Conservation (phyloP, 2,888 invertebrate genomes). For the Micoletzkya japonica region DNA sequence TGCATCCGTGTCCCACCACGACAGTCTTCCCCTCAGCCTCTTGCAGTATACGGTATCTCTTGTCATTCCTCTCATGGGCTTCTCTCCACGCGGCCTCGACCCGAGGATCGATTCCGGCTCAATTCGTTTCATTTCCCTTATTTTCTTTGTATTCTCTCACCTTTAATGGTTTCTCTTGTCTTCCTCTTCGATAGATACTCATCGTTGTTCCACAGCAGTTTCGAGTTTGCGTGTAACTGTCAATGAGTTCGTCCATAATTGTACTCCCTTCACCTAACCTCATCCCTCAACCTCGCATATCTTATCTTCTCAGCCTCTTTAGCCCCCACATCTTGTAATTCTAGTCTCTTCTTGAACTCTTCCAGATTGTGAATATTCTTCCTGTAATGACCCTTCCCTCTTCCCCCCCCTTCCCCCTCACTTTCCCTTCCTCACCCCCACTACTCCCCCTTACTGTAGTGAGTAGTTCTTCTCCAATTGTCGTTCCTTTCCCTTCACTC, state of each 20-base stretch:
- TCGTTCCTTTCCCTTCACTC: conserved; percentile 36
- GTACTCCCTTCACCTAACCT: conserved; percentile 2
- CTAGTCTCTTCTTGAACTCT: conserved; percentile 47
- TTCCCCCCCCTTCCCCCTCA: not conserved
- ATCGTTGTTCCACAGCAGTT: conserved; percentile 7
- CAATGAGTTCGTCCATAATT: not conserved
- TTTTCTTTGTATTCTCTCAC: conserved; percentile 5
- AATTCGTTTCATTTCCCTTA: not conserved
- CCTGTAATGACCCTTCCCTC: conserved; percentile 30
- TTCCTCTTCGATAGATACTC: conserved; percentile 7
- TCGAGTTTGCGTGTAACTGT: not conserved
- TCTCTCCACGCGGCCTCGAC: conserved; percentile 47
- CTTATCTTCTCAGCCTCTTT: conserved; percentile 32
- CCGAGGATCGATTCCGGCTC: conserved; percentile 18
- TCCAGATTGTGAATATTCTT: conserved; percentile 45
- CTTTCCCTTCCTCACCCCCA: not conserved
- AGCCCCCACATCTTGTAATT: conserved; percentile 39
- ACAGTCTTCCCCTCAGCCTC: conserved; percentile 27
- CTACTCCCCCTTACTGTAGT: conserved; percentile 31
- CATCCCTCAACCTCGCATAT: conserved; percentile 23
- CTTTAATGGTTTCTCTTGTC: conserved; percentile 7
- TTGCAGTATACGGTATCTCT: conserved; percentile 42
- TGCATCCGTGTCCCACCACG: conserved; percentile 2
- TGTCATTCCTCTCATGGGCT: conserved; percentile 46
- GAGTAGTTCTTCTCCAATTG: conserved; percentile 46